phyloP scores from a whole-genome alignment of 2,797 vertebrate genomes.

The Peromyscus nudipes region DNA sequence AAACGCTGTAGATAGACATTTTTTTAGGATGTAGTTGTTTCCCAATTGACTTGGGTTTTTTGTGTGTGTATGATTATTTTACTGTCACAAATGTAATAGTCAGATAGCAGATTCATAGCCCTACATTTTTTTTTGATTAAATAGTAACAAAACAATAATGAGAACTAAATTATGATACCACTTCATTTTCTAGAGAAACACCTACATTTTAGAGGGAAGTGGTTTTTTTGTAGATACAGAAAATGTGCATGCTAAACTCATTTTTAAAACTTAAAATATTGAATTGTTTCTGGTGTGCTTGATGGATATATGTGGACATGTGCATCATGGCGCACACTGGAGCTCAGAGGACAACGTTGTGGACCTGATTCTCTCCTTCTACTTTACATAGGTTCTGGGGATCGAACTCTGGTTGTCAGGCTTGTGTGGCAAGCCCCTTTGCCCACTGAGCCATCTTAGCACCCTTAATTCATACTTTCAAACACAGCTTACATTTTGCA shows the following conservation, averaged over 20 bases:
- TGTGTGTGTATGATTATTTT: neutral
- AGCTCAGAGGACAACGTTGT: neutral
- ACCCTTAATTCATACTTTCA: neutral
- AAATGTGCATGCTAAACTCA: neutral
- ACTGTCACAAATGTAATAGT: neutral
- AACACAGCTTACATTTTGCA: neutral
- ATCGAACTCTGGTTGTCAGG: neutral
- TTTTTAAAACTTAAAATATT: neutral
- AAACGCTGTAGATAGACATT: neutral
- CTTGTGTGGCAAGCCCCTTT: neutral
- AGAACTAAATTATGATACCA: neutral
- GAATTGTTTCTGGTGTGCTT: neutral
- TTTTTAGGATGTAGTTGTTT: neutral
- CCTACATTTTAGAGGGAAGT: neutral
- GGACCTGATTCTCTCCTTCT: neutral
- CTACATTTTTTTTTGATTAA: slow-evolving; percentile 5
- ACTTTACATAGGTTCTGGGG: neutral
- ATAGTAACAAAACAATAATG: neutral
- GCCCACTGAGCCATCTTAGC: neutral
- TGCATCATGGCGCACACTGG: neutral
- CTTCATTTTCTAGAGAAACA: neutral
- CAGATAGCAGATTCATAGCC: neutral
- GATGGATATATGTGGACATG: neutral
- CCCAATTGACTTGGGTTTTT: neutral
- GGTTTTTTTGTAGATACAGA: neutral